A percentile compares a stretch with the other conserved stretches of the same genome.
Conservation (phyloP, 1,140 invertebrate species). For the Tyrophagus putrescentiae region DNA sequence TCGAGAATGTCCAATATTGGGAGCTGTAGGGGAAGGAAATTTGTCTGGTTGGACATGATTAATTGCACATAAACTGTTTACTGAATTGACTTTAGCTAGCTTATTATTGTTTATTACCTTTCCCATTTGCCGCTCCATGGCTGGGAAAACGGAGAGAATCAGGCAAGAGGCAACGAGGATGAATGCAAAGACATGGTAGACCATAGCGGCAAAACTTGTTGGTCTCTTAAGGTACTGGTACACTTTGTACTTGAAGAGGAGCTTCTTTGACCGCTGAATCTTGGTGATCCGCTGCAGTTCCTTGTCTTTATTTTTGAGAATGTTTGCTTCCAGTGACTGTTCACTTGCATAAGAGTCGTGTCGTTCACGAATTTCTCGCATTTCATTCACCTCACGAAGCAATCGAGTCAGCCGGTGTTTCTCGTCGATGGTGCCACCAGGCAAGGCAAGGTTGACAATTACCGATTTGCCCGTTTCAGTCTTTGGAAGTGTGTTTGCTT, state of each 20-base stretch:
- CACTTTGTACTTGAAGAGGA: slow-evolving; percentile 13
- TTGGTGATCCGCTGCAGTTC: not conserved
- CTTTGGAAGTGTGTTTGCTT: not conserved
- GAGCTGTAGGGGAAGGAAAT: not conserved
- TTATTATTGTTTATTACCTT: too few species aligned
- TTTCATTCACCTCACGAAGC: not conserved
- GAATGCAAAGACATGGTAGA: slow-evolving; percentile 17
- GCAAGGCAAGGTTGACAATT: not conserved
- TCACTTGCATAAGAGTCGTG: not conserved
- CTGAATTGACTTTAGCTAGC: too few species aligned
- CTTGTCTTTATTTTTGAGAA: not conserved
- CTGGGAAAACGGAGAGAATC: slow-evolving; percentile 3
- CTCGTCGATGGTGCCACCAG: not conserved
- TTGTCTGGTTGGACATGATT: not conserved
- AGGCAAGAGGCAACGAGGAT: not conserved
- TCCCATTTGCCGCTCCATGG: not conserved
- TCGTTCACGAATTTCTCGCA: slow-evolving; percentile 5
- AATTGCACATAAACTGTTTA: too few species aligned
- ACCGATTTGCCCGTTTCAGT: not conserved
- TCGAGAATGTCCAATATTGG: slow-evolving; percentile 3
- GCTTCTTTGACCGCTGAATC: slow-evolving; percentile 6
- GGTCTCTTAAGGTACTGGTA: slow-evolving; percentile 11
- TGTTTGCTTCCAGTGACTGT: not conserved
- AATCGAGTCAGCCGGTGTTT: not conserved
- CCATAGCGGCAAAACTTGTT: not conserved